Percentiles rank a stretch among this genome's conserved stretches.
These are phyloP conservation scores for Lingula anatina DNA, from an alignment of 2,888 invertebrate genomes.

Conservation along the genomic window DNA sequence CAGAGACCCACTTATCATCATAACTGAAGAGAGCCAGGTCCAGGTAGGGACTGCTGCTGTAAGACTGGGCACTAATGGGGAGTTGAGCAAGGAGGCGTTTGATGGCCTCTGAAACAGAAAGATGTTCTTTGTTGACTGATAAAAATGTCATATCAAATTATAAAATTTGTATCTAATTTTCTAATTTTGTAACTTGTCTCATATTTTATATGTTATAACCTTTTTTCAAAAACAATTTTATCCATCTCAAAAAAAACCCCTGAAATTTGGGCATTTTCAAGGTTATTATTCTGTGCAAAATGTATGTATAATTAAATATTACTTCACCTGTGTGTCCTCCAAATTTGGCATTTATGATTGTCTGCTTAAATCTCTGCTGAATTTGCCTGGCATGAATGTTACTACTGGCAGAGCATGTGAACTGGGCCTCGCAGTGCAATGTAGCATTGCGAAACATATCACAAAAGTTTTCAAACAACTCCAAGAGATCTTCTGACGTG, in stretches of 20 bases:
- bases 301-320: too few species aligned
- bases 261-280: too few species aligned
- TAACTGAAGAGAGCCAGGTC: slow-evolving; percentile 88
- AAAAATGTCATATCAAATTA: too few species aligned
- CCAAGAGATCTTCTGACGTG: slow-evolving; percentile 76
- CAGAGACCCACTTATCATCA: slow-evolving; percentile 93
- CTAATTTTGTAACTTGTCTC: too few species aligned
- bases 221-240: too few species aligned
- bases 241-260: too few species aligned
- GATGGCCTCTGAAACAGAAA: too few species aligned
- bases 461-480: slow-evolving; percentile 83
- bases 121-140: too few species aligned
- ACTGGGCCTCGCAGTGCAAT: slow-evolving; percentile 75
- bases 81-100: slow-evolving; percentile 82
- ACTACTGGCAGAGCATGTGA: slow-evolving; percentile 86
- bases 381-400: slow-evolving; percentile 72
- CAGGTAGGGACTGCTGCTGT: slow-evolving; percentile 86
- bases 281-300: too few species aligned
- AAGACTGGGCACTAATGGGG: slow-evolving; percentile 92
- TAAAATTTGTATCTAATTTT: too few species aligned
- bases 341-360: slow-evolving; percentile 81
- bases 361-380: slow-evolving; percentile 76
- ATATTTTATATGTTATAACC: too few species aligned
- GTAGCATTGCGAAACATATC: slow-evolving; percentile 88
- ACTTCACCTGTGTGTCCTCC: slow-evolving; percentile 82